Percentiles rank a stretch among this genome's conserved stretches.
Conservation (phyloP, 1,140 invertebrate genomes). For the Capitella teleta region DNA sequence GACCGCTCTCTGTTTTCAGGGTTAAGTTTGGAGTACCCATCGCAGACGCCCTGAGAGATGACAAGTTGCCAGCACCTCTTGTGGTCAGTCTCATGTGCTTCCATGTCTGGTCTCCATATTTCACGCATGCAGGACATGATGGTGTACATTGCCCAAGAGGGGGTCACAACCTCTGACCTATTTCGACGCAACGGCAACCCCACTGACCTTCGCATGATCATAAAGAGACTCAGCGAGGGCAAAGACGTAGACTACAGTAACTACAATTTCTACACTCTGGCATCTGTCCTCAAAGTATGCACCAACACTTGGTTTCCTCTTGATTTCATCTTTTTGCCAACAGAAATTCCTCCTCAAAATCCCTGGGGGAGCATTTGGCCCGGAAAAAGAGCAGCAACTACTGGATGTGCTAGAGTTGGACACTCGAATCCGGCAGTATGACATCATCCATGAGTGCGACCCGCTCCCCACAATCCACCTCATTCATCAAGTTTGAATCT, state of each 20-base stretch:
- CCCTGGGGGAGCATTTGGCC: constrained; percentile 87
- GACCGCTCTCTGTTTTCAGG: constrained; percentile 22
- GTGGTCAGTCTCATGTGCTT: constrained; percentile 25
- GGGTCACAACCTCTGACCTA: constrained; percentile 35
- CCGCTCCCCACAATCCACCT: not conserved
- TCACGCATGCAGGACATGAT: constrained; percentile 30
- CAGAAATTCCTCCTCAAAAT: constrained; percentile 86
- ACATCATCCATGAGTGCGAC: constrained; percentile 77
- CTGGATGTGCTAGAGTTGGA: constrained; percentile 70
- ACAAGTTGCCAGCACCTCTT: constrained; percentile 28
- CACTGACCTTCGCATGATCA: constrained; percentile 79
- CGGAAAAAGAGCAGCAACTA: constrained; percentile 75
- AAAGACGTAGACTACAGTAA: constrained; percentile 93
- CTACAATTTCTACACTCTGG: constrained; percentile 95
- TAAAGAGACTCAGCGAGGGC: constrained; percentile 86
- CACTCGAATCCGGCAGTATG: constrained; percentile 66
- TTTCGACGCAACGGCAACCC: constrained; percentile 40
- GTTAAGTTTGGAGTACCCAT: constrained; percentile 38
- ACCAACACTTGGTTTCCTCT: not conserved
- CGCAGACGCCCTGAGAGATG: constrained; percentile 31
- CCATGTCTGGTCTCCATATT: not conserved
- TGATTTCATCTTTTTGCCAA: constrained; percentile 8
- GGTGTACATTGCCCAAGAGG: constrained; percentile 39
- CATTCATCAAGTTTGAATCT: not conserved
- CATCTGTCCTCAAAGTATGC: constrained; percentile 76